Evolutionary conservation across 2,113 vertebrate genomes (phyloP).

Genomic region (human (Homo sapiens)): GRCh38 chr2:154782501-154783000

Average conservation of each 20-base stretch:
- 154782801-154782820: neutral
- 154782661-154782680: conserved; percentile 37
- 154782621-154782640: neutral
- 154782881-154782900: neutral
- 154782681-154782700: neutral
- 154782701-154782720: neutral
- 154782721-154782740: neutral
- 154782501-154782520: neutral
- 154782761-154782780: neutral
- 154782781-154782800: neutral
- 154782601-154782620: conserved; percentile 22
- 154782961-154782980: no score
- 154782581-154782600: neutral
- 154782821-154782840: neutral
- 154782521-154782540: neutral
- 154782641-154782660: neutral
- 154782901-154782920: no score
- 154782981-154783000: no score
- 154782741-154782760: neutral
- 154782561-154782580: neutral
- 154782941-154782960: no score
- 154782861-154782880: neutral
- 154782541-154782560: neutral
- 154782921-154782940: no score
- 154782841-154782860: neutral